These are phyloP conservation scores for Lutraria lutraria DNA, from an alignment of 2,888 invertebrate genomes.

Conservation along the genomic window DNA sequence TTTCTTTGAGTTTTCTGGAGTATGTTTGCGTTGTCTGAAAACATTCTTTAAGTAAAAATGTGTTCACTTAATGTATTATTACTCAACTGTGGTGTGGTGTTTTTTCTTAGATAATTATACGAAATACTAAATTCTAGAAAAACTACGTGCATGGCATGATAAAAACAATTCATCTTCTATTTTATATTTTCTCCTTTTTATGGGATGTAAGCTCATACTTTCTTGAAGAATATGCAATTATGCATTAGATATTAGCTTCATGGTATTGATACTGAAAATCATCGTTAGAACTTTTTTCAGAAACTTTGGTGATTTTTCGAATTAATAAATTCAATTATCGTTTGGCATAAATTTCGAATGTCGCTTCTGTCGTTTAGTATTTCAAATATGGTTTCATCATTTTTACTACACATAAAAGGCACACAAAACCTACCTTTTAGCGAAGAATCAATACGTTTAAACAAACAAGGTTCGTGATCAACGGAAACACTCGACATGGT, in stretches of 20 bases:
- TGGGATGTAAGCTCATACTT: not conserved
- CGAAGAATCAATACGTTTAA: too few species aligned
- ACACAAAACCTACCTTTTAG: too few species aligned
- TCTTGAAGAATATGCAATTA: not conserved
- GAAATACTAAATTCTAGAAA: not conserved
- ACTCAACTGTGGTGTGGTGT: not conserved
- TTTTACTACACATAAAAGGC: too few species aligned
- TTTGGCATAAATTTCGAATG: too few species aligned
- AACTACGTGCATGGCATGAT: not conserved
- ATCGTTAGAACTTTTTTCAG: not conserved
- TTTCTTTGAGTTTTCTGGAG: not conserved
- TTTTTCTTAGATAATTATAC: not conserved
- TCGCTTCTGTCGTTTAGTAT: too few species aligned
- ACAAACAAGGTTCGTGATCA: too few species aligned
- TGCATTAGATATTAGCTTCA: not conserved
- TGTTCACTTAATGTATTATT: not conserved
- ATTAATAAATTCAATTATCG: too few species aligned
- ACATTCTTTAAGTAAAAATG: not conserved
- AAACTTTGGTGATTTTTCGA: too few species aligned
- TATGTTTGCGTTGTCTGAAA: not conserved
- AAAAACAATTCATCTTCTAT: not conserved
- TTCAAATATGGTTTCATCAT: too few species aligned
- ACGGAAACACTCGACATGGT: too few species aligned
- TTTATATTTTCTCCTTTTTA: not conserved
- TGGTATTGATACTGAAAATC: not conserved